Percentiles rank a stretch among this genome's conserved stretches.
These are phyloP conservation scores for Pimephales promelas DNA, from an alignment of 2,113 vertebrate genomes.

Conservation along the genomic window DNA sequence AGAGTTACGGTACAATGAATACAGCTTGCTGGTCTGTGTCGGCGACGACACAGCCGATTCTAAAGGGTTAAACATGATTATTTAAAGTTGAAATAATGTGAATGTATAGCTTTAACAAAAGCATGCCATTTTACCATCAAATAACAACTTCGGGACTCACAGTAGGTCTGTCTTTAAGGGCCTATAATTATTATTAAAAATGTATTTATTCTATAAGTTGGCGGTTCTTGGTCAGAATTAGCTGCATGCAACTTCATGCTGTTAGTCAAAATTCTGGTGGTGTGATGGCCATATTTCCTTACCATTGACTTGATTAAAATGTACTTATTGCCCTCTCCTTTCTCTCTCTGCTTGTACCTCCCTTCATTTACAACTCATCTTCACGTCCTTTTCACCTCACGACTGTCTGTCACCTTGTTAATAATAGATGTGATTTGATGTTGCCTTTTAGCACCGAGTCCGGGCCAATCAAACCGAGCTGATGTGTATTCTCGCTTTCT, in stretches of 20 bases:
- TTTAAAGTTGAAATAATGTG: too few relatives aligned
- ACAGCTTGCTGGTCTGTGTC: too few relatives aligned
- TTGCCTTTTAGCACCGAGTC: constrained; percentile 27
- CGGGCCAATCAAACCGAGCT: constrained; percentile 50
- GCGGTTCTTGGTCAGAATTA: neutral
- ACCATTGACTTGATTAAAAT: neutral
- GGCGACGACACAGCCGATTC: too few relatives aligned
- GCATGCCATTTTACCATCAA: too few relatives aligned
- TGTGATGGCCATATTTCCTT: neutral
- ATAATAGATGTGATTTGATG: constrained; percentile 51
- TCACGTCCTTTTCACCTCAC: neutral
- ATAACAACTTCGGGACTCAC: too few relatives aligned
- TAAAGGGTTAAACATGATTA: too few relatives aligned
- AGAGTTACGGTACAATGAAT: too few relatives aligned
- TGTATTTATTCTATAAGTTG: neutral
- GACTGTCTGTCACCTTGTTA: constrained; percentile 27
- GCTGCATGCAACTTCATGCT: neutral
- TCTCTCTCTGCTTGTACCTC: neutral
- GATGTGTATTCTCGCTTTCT: constrained; percentile 22
- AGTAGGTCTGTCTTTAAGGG: too few relatives aligned
- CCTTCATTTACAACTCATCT: neutral
- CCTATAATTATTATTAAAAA: too few relatives aligned
- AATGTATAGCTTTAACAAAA: too few relatives aligned
- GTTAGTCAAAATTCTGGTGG: neutral
- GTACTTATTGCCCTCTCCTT: neutral